Conservation (phyloP, 37 sponge, comb jelly and placozoan genomes). For the Beroe forskalii region DNA sequence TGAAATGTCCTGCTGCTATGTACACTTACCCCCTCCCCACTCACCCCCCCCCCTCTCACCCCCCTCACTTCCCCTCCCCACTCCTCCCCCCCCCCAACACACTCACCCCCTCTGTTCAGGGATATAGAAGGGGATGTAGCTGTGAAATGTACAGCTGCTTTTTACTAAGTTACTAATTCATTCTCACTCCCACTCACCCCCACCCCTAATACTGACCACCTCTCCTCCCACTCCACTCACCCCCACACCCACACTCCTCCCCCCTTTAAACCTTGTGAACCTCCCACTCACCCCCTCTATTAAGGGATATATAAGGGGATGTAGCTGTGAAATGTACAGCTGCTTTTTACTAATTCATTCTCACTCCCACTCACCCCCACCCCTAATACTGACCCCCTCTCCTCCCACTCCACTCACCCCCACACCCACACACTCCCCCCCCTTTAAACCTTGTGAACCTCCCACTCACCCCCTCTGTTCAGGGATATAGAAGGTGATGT, state of each 20-base stretch:
- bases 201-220: not conserved
- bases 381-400: not conserved
- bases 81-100: too few relatives aligned
- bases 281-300: too few relatives aligned
- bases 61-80: not conserved
- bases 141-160: not conserved
- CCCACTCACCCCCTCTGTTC: too few relatives aligned
- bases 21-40: too few relatives aligned
- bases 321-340: not conserved
- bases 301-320: constrained; percentile 37
- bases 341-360: constrained; percentile 6
- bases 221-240: too few relatives aligned
- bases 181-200: not conserved
- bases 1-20: constrained; percentile 5
- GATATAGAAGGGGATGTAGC: constrained; percentile 38
- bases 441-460: too few relatives aligned
- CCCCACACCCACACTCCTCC: too few relatives aligned
- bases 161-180: constrained; percentile 10
- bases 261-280: too few relatives aligned
- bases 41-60: not conserved
- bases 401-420: too few relatives aligned
- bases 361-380: not conserved
- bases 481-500: constrained; percentile 56
- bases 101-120: too few relatives aligned
- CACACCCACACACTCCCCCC: too few relatives aligned